Base-by-base conservation (phyloP, 2,113 vertebrate species). In the Onychorhynchus coronatus region DNA sequence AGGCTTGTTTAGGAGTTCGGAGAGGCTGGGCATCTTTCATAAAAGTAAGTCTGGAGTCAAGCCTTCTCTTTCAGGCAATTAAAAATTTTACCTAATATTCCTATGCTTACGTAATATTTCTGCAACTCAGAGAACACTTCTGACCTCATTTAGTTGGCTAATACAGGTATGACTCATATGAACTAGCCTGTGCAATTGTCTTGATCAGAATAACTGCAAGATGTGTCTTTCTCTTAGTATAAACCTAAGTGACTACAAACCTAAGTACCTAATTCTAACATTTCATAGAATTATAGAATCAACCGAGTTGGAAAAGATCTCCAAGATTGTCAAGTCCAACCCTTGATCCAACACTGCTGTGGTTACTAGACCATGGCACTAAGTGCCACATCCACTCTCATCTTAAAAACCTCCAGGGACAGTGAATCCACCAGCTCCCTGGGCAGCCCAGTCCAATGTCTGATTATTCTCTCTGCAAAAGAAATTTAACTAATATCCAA, bases 31-130 rank as follows among this genome's bases (percentile, higher is more conserved):
- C 7, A 58, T 18, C 10, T 71, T 77, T 62, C 25, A 30, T 2
- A n/a, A 20, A 13, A 71, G 10, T 9, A 16, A 31, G 3, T 20
- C 22, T 76, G 31, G 27, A 65, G 9, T 49, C 33, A 76, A 63
- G 9, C 5, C 15, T 28, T 6, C 7, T 87, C 14, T 63, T 87
- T 78, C 4, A 1, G 14, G 25, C 1, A 1, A 58, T 1, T 67
- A 16, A 71, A 59, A 4, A 42, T 66, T 49, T 90, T 75, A 42
- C 12, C 42, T 59, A 30, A 18, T 53, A 44, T 23, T 62, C 11
- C 21, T 39, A 3, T 28, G 4, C 4, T 67, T n/a, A n/a, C n/a
- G n/a, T n/a, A n/a, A n/a, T n/a, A n/a, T n/a, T n/a, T n/a, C n/a
- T n/a, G n/a, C n/a, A n/a, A n/a, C n/a, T n/a, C 56, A 82, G 42